Base-by-base conservation (phyloP, 1,140 invertebrate genomes). In the Drosophila subobscura region DNA sequence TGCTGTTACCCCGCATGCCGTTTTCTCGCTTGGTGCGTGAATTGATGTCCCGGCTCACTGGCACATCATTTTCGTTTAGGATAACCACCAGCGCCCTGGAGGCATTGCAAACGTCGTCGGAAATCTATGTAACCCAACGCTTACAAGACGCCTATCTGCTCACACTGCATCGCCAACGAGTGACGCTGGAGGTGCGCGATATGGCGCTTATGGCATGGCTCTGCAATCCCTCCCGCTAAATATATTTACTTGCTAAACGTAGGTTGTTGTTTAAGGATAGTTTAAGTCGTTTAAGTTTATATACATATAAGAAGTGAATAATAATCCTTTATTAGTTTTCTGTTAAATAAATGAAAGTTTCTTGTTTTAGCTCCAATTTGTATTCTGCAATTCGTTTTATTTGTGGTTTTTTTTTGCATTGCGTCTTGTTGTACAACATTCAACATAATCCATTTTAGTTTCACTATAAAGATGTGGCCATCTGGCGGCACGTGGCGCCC, bases 181-280 rank as follows among this genome's bases (percentile, higher is more conserved):
- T 96, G 0, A 97, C 96, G 27, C 93, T 97, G 52, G 95, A 95
- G 93, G 93, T 94, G 27, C 94, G 94, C 61, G 96, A 97, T 91
- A 68, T 90, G 76, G 73, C 65, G 4, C 14, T 90, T 5, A 67
- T 83, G 7, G 47, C 54, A 16, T 20, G 16, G 16, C 16, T 20
- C 16, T 20, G 16, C 16, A 20, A 20, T 20, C 16, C 16, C 16
- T 20, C 16, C 16, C 16, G 16, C 16, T 20, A 20, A 20, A 20
- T 20, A 0, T 20, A 20, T 20, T 20, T 1, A 20, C 1, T 20
- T 20, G 16, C 16, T 57, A 40, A 54, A 47, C 16, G 3, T 67
- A 68, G 23, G 56, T 54, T 2, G 47, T 44, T 57, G 14, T 16
- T 22, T 8, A 22, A 27, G 7, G 27, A 53, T 10, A 37, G 20